Evolutionary conservation across 2,888 invertebrate species (phyloP).

Genomic region (Liodrosophila aerea): DNA sequence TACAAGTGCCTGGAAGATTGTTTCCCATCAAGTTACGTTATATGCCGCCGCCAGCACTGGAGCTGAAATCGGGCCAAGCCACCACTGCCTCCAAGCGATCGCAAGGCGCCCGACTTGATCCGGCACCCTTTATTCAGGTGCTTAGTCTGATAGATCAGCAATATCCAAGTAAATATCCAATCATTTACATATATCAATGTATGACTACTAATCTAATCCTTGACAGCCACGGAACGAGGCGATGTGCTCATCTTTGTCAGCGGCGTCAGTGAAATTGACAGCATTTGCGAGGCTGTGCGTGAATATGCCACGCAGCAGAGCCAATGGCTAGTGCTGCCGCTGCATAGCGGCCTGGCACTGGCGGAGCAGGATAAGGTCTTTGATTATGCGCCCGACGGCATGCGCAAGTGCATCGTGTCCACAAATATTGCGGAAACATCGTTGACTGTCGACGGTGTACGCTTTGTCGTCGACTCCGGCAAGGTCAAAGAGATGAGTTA

Average conservation of each 20-base stretch:
- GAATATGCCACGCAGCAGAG: conserved; percentile 90
- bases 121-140: conserved; percentile 95
- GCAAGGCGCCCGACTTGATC: conserved; percentile 89
- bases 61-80: conserved; percentile 83
- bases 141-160: conserved; percentile 95
- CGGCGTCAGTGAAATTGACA: conserved; percentile 95
- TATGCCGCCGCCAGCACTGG: conserved; percentile 85
- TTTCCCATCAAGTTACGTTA: conserved; percentile 96
- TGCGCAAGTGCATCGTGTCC: conserved; percentile 97
- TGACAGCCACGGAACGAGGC: conserved; percentile 90
- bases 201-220: too few relatives aligned
- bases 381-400: conserved; percentile 96
- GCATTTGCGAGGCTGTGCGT: conserved; percentile 92
- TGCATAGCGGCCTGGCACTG: conserved; percentile 96
- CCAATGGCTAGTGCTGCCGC: conserved; percentile 94
- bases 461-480: conserved; percentile 98
- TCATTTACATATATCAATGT: too few relatives aligned
- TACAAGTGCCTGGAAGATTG: conserved; percentile 97
- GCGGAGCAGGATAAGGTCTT: conserved; percentile 99
- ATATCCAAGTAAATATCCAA: conserved; percentile 88
- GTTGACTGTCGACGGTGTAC: conserved; percentile 98
- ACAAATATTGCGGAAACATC: conserved; percentile 99
- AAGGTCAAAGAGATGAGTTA: conserved; percentile 99
- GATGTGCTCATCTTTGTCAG: conserved; percentile 97
- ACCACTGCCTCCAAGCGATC: conserved; percentile 77